A percentile compares a stretch with the other conserved stretches of the same genome.
Conservation (phyloP, 2,797 vertebrate genomes). For the Eurystomus glaucurus region DNA sequence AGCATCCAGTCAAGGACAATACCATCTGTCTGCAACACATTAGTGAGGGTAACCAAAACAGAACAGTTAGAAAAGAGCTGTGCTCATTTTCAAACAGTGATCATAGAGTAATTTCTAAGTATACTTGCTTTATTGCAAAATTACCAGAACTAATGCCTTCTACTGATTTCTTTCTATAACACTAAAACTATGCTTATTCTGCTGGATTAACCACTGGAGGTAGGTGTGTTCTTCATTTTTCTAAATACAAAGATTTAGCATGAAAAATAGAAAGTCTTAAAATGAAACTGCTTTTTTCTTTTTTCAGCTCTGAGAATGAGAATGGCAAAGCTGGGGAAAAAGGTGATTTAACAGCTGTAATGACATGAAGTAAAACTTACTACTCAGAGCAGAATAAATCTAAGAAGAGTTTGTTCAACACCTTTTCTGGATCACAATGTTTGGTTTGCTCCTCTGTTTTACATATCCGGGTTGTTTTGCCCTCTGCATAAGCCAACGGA, state of each 20-base stretch:
- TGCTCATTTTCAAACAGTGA: slow-evolving; percentile 11
- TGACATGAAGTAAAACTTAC: background rate
- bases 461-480: slow-evolving; percentile 1
- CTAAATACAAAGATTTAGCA: slow-evolving; percentile 55
- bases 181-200: slow-evolving; percentile 80
- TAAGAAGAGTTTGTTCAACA: slow-evolving; percentile 58
- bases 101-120: slow-evolving; percentile 39
- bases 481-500: background rate
- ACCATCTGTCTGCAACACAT: background rate
- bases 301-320: slow-evolving; percentile 89
- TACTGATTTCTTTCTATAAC: slow-evolving; percentile 78
- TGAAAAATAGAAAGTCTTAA: slow-evolving; percentile 5
- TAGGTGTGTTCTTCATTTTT: slow-evolving; percentile 76
- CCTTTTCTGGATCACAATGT: slow-evolving; percentile 52
- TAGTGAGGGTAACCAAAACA: background rate
- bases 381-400: slow-evolving; percentile 66
- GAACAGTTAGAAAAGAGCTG: background rate
- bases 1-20: slow-evolving; percentile 12
- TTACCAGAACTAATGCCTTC: slow-evolving; percentile 77
- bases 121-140: slow-evolving; percentile 28
- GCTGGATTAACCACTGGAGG: slow-evolving; percentile 77
- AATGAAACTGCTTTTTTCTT: slow-evolving; percentile 49
- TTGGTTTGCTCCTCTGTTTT: slow-evolving; percentile 42
- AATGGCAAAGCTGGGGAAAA: slow-evolving; percentile 89
- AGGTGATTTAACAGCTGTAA: slow-evolving; percentile 80